These are phyloP conservation scores for Anas acuta DNA, from an alignment of 2,797 vertebrate species.

Conservation along the genomic window DNA sequence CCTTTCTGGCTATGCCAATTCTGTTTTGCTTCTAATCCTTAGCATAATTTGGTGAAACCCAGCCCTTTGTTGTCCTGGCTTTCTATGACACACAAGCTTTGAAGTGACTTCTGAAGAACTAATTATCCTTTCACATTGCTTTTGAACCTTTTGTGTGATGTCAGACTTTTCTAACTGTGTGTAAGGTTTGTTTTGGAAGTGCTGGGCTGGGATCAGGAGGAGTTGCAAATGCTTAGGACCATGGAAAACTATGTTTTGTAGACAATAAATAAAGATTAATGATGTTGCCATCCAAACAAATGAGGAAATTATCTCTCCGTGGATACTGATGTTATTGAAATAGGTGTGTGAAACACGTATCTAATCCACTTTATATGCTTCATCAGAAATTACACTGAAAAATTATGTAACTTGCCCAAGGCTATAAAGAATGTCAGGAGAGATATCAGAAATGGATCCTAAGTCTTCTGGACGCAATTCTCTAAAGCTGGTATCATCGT, in stretches of 20 bases:
- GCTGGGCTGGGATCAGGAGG: neutral
- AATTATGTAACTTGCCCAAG: neutral
- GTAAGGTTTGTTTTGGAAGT: neutral
- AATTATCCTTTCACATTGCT: neutral
- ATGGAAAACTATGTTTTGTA: neutral
- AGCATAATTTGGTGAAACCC: neutral
- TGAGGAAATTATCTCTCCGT: neutral
- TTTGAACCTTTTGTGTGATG: neutral
- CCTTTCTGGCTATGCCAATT: neutral
- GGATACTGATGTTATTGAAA: neutral
- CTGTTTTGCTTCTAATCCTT: neutral
- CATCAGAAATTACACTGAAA: neutral
- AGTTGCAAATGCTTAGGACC: neutral
- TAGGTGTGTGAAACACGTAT: neutral
- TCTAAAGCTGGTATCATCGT: neutral
- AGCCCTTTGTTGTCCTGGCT: neutral
- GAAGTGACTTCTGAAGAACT: neutral
- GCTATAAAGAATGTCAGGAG: neutral
- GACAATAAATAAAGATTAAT: neutral
- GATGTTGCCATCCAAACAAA: rapidly evolving
- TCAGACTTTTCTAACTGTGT: neutral
- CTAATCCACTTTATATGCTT: neutral
- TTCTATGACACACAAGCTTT: neutral
- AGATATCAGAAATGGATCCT: neutral
- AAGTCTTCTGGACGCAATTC: neutral